phyloP scores from a whole-genome alignment of 2,888 invertebrate species.

The Athalia circularis region DNA sequence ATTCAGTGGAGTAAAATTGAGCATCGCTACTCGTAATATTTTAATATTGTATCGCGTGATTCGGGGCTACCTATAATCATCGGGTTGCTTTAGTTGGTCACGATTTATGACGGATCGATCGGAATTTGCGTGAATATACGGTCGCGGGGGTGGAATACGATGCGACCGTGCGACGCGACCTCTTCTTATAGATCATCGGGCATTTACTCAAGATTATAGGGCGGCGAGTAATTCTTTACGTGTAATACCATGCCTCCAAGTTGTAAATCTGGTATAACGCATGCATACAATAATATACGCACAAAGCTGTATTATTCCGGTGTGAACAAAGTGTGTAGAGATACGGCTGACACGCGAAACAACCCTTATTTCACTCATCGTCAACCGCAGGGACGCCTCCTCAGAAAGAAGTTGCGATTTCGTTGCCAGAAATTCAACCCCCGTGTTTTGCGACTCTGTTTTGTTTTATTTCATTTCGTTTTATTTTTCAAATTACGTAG shows the following conservation, averaged over 20 bases:
- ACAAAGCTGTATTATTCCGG: not conserved
- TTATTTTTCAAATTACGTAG: not conserved
- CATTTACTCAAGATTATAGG: conserved; percentile 26
- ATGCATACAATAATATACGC: not conserved
- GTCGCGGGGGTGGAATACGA: not conserved
- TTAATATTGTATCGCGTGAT: conserved; percentile 37
- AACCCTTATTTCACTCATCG: conserved; percentile 2
- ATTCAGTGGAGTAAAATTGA: conserved; percentile 29
- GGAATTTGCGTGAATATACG: not conserved
- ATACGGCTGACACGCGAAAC: conserved; percentile 5
- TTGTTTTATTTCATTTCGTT: no score
- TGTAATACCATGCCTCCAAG: conserved; percentile 49
- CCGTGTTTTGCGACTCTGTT: no score
- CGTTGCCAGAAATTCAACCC: no score
- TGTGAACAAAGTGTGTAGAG: conserved; percentile 33
- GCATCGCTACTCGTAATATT: conserved; percentile 40
- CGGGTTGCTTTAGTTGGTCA: not conserved
- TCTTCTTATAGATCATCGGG: conserved; percentile 4
- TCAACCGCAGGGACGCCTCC: not conserved
- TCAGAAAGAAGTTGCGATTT: not conserved
- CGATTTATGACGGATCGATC: conserved; percentile 34
- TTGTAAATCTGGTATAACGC: conserved; percentile 47
- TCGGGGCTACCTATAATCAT: conserved; percentile 2
- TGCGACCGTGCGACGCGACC: not conserved
- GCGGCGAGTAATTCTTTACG: conserved; percentile 27